Base-by-base conservation (phyloP, 2,113 vertebrate genomes). In the Marcusenius ussheri region DNA sequence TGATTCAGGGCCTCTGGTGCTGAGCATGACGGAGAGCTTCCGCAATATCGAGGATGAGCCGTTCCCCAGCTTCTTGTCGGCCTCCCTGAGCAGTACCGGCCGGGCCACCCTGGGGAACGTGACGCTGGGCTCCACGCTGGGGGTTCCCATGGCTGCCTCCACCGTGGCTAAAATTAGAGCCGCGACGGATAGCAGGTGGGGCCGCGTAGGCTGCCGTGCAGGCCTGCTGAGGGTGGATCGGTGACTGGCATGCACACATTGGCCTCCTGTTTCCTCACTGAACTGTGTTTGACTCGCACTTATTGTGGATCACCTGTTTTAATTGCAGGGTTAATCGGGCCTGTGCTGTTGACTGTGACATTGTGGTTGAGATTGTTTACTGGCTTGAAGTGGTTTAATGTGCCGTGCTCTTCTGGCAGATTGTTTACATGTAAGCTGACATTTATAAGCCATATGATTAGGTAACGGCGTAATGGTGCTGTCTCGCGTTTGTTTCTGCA, bases 101-200 rank as follows among this genome's bases (percentile, higher is more conserved):
- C 96, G 95, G 10, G 93, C 91, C 21, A 90, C 94, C 39, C 94
- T 98, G 50, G 97, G 95, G 90, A 97, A 98, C 91, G 93, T 97
- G 88, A 98, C 97, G 0, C 49, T 98, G 90, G 95, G 96, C 88
- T 98, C 98, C 89, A 96, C 96, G 89, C 96, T 96, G 5, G 98
- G 98, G 31, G 92, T 98, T 19, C 98, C 98, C 49, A 95, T 99
- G 93, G 98, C 98, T 88, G 97, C 98, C 90, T 99, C 98, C 19
- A 99, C 98, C 46, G 95, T 98, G 91, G 97, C 96, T 92, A 97
- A 96, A 96, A 95, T 93, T 94, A 96, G 95, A 95, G 90, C 62
- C 0, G 90, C 58, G 8, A 87, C 90, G 90, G 95, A 96, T 91
- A 95, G 95, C 94, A 98, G 98, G 98, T 98, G 95, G 94, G 95